Evolutionary conservation across 2,797 vertebrate genomes (phyloP).

Genomic region (Peromyscus aztecus): DNA sequence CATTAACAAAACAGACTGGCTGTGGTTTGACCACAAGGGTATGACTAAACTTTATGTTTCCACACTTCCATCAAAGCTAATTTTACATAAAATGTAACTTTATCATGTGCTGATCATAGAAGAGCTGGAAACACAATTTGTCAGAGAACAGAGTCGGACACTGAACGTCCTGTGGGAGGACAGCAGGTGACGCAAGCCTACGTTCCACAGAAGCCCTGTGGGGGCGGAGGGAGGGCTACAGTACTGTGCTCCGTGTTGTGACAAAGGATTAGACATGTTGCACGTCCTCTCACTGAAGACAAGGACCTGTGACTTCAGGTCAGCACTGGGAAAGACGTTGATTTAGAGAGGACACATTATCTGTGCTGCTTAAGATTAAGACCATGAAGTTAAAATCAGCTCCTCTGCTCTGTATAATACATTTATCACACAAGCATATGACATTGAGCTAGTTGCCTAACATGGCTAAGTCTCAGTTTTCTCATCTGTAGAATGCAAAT

Average conservation of each 20-base stretch:
- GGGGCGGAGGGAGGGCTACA: no score
- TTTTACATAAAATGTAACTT: neutral
- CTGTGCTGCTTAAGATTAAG: neutral
- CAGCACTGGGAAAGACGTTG: neutral
- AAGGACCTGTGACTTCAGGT: neutral
- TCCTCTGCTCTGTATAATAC: neutral
- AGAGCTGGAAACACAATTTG: neutral
- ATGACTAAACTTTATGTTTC: constrained; percentile 16
- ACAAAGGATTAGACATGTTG: neutral
- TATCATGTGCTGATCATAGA: neutral
- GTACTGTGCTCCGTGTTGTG: neutral
- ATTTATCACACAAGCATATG: neutral
- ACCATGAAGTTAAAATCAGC: neutral
- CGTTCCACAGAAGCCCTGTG: no score
- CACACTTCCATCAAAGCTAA: neutral
- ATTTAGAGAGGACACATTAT: neutral
- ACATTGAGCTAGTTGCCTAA: neutral
- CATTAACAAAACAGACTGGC: neutral
- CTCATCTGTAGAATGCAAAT: constrained; percentile 40
- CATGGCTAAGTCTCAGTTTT: neutral
- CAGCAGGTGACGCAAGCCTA: neutral
- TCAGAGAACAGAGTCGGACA: neutral
- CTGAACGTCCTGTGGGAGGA: neutral
- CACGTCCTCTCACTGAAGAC: neutral
- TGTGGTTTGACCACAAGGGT: neutral